phyloP scores from a whole-genome alignment of 2,797 vertebrate genomes.

The Tadarida brasiliensis region DNA sequence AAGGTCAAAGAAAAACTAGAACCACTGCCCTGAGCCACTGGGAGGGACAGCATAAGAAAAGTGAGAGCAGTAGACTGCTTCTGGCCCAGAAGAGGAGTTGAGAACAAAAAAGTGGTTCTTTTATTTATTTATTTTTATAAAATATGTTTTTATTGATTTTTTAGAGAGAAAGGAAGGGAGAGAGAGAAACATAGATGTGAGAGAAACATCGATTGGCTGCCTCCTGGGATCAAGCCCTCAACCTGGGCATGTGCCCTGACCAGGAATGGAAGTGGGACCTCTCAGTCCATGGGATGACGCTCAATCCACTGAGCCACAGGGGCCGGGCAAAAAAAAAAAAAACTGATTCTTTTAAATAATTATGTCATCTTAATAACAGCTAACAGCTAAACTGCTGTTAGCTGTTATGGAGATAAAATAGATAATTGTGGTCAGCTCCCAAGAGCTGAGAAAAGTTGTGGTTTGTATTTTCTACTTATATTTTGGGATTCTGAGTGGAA shows the following conservation, averaged over 20 bases:
- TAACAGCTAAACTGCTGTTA: background rate
- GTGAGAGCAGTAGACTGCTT: background rate
- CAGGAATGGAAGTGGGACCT: no score
- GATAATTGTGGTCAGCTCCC: background rate
- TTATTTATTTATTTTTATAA: background rate
- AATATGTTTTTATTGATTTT: no score
- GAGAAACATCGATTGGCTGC: no score
- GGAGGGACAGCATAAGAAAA: background rate
- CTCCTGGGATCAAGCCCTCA: no score
- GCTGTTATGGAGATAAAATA: slow-evolving; percentile 43
- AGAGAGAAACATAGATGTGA: no score
- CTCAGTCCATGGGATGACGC: no score
- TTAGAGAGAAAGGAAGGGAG: no score
- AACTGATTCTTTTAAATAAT: background rate
- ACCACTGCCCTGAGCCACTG: background rate
- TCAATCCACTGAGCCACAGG: no score
- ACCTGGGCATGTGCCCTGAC: no score
- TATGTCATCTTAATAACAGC: background rate
- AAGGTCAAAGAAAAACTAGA: slow-evolving; percentile 69
- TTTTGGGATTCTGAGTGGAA: slow-evolving; percentile 18
- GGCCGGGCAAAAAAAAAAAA: no score
- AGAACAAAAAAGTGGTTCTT: slow-evolving; percentile 24
- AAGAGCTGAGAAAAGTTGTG: slow-evolving; percentile 34
- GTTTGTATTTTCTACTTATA: background rate
- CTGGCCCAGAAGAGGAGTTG: background rate